Base-by-base conservation (phyloP, 1,140 invertebrate genomes). In the Melipona quadrifasciata region DNA sequence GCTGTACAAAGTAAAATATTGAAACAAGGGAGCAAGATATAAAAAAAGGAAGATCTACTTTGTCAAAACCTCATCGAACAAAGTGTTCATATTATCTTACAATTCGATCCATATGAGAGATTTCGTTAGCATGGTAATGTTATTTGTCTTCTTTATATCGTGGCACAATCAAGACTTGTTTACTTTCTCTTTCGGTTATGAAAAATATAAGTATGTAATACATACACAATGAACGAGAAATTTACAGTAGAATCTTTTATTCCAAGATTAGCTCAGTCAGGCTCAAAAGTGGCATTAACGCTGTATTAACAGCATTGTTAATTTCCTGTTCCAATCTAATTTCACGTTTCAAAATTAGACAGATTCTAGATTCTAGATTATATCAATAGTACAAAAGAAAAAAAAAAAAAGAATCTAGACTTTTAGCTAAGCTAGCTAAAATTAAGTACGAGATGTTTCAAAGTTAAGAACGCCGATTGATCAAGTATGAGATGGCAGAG, bases 31-130 rank as follows among this genome's bases (percentile, higher is more conserved):
- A 47, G 8, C 14, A 78, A 58, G 24, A 68, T 31, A 39, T 8
- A 78, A 70, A 34, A 53, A 17, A 39, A 47, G 17, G 24, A 74
- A 39, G 21, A 55, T 82, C 31, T 82, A 82, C 64, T 58, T 83
- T 55, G 12, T n/a, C n/a, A 68, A 83, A 47, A 47, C 14, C 70
- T 34, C 17, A 31, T 31, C 39, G 14, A n/a, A 51, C 1, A n/a
- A 53, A 75, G n/a, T 68, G 16, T 77, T 51, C 53, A 21, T 10
- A 47, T 82, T 57, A 77, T 19, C 16, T 31, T 77, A 51, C 16
- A 21, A 31, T n/a, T 6, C 53, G 27, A 31, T 51, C 16, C 39
- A 47, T 47, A 47, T 27, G 31, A 47, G 17, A 8, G 55, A 57
- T 8, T 53, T 57, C 21, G 8, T 47, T 47, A 39, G 57, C 6